Conservation (phyloP, 2,888 invertebrate species). For the Peribatodes rhomboidaria region DNA sequence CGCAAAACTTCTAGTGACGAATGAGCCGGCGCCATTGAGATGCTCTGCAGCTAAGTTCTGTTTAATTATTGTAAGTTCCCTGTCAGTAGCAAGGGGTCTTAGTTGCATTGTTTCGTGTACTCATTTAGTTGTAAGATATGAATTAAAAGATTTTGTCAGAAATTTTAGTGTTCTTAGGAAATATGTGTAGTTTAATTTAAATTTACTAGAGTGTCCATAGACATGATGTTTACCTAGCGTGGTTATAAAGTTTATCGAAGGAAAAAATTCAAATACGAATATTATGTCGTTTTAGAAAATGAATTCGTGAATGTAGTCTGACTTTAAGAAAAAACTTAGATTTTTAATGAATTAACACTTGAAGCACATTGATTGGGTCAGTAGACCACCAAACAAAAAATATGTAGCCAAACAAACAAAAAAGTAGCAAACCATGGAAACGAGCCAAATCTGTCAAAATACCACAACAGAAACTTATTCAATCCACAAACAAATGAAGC, state of each 20-base stretch:
- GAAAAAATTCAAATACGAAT: too few species aligned
- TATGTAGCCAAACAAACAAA: too few species aligned
- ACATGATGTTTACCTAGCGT: too few species aligned
- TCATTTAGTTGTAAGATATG: constrained; percentile 17
- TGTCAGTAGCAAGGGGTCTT: constrained; percentile 49
- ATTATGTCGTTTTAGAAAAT: too few species aligned
- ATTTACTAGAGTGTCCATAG: too few species aligned
- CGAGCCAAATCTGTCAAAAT: constrained; percentile 17
- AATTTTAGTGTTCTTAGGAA: background rate
- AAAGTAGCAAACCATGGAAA: background rate
- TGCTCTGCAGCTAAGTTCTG: constrained; percentile 42
- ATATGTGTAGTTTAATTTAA: too few species aligned
- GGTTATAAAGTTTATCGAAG: too few species aligned
- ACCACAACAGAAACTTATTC: constrained; percentile 33
- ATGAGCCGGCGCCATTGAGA: constrained; percentile 48
- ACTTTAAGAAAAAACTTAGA: too few species aligned
- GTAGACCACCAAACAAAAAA: too few species aligned
- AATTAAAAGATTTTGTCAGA: background rate
- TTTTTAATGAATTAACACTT: too few species aligned
- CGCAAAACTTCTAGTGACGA: constrained; percentile 46
- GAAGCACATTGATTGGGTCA: too few species aligned
- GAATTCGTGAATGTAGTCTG: too few species aligned
- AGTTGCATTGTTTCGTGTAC: constrained; percentile 47
- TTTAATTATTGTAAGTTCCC: constrained; percentile 52
- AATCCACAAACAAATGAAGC: constrained; percentile 32